Percentiles rank a stretch among this genome's conserved stretches.
Evolutionary conservation across 1,140 invertebrate species (phyloP).

Genomic region (Dendroctonus valens): DNA sequence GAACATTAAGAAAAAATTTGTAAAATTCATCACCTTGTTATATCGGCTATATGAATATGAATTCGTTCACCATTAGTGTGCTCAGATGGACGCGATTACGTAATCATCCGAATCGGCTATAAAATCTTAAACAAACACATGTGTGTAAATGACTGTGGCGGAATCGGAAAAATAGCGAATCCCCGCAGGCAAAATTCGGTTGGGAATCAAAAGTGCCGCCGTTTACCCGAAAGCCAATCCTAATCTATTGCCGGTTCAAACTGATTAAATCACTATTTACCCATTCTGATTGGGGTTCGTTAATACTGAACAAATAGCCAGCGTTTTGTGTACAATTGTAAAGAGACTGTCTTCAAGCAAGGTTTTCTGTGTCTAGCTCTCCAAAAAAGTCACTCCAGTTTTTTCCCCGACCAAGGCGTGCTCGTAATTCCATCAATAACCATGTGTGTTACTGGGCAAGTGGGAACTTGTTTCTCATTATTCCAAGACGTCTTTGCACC

Average conservation of each 20-base stretch:
- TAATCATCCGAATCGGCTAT: conserved; percentile 17
- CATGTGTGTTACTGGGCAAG: no score
- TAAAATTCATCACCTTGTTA: conserved; percentile 30
- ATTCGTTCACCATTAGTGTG: conserved; percentile 32
- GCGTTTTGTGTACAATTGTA: not conserved
- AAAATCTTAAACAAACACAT: conserved; percentile 27
- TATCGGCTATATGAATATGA: conserved; percentile 11
- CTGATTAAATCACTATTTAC: conserved; percentile 11
- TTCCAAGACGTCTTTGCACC: no score
- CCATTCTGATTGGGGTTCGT: conserved; percentile 1
- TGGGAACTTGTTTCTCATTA: no score
- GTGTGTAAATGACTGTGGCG: conserved; percentile 6
- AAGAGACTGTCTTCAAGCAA: no score
- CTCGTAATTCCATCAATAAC: no score
- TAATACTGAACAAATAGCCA: not conserved
- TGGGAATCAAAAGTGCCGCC: conserved; percentile 20
- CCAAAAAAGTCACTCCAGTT: no score
- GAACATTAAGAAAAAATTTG: conserved; percentile 25
- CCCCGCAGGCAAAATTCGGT: conserved; percentile 10
- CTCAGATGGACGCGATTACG: conserved; percentile 17
- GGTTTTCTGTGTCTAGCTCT: no score
- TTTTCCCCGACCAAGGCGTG: no score
- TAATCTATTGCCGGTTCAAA: not conserved
- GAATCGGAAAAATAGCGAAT: conserved; percentile 7
- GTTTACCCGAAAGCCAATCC: not conserved